Evolutionary conservation across 2,113 vertebrate species (phyloP), one percentile per base, ranked within the genome.

Genomic region (Anguilla rostrata): DNA sequence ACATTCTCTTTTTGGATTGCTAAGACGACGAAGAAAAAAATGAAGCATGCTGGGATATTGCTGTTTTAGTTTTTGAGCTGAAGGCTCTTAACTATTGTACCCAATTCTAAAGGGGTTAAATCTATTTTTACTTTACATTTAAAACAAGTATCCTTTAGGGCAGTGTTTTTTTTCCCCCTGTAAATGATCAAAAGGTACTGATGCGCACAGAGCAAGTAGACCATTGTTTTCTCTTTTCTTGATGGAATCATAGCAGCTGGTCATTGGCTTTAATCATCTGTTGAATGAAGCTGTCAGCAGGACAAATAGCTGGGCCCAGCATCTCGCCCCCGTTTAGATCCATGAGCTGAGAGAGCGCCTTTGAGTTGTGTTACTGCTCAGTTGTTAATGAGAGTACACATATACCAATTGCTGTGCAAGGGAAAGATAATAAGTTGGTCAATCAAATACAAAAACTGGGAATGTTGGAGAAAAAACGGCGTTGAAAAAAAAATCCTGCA

Each of bases 231-330:
- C 43, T 57, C 60, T 66, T 56, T 81, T 46, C 78, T 14, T 81
- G 11, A 84, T 79, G 41, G 81, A 84, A 60, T 85, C 41, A 85
- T 53, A 80, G 39, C 43, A 81, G 84, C 83, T 82, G 79, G 79
- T 60, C 75, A 41, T 82, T 85, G 90, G 89, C 93, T 95, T 94
- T 94, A 94, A 95, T 95, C 93, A 94, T 94, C 75, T 89, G 87
- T 87, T 66, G 90, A 91, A 89, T 81, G 75, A 90, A 90, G 92
- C 92, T 87, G 86, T 7, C 63, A 87, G 83, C 88, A 89, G 87
- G 90, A 90, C 90, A 90, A 86, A 90, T 82, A 83, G 86, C 90
- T 90, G 90, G 85, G 12, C 60, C 26, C 29, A 39, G 83, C 81
- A 20, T 79, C 75, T 80, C 71, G 84, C 94, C 94, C 90, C 92